Base-by-base conservation (phyloP, 2,113 vertebrate genomes). In the Probosciger aterrimus region DNA sequence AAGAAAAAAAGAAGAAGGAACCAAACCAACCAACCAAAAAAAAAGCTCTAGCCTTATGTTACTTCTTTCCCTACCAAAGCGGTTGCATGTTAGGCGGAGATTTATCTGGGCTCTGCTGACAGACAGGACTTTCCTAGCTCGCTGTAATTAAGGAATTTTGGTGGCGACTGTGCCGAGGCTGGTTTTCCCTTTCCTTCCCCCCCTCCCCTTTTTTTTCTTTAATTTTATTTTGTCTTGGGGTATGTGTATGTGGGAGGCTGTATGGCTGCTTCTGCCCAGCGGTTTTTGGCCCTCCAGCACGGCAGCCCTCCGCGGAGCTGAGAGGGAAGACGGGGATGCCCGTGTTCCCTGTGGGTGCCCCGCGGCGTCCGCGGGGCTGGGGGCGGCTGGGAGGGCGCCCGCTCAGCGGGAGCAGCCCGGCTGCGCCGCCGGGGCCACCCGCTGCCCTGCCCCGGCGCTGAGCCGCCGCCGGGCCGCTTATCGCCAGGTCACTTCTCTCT, bases 401-500 rank as follows among this genome's bases (percentile, higher is more conserved):
- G 11, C 47, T 57, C 33, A 9, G 35, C 39, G n/a, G n/a, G 14
- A 50, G 33, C 46, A 64, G 49, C 27, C 33, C 41, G 27, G 27
- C 19, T 12, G 19, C 33, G 41, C 86, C 74, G 20, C 41, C 55
- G 47, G 69, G 71, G 79, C 88, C 55, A 57, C 57, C 75, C 74
- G 74, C 63, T 52, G 74, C 50, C 79, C 41, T 65, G 50, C 6
- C 43, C 81, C 28, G 55, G 41, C 46, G 9, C 68, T 77, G 55
- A 2, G 84, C 31, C 71, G 60, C 76, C 67, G 22, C 39, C 69
- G 60, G 62, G 57, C 71, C 37, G 43, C 86, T 87, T 93, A 80
- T 93, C 84, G 33, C 62, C 86, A 70, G 86, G 55, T 76, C 92
- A 30, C 41, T 82, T 49, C 86, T 90, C 37, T 82, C 47, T 87